Evolutionary conservation across 1,140 invertebrate species (phyloP), one percentile per base, ranked within the genome.

Genomic region (Cydia splendana): DNA sequence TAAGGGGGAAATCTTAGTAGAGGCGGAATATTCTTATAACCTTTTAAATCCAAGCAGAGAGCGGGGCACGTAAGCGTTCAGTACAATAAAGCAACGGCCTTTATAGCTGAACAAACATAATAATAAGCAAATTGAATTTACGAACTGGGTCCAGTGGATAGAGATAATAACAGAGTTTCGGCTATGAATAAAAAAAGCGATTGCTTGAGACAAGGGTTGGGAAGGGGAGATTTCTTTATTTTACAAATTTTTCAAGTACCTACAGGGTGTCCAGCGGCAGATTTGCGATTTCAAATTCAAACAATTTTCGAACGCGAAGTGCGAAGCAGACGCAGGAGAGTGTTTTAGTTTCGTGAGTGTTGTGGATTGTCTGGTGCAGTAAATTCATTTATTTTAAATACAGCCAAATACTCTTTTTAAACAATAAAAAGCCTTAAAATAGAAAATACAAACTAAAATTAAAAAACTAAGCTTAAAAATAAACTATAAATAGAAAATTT

Each of bases 81-180:
- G 76, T 79, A 78, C 81, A 80, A 79, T 81, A 80, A 83, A 80
- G 62, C 79, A 78, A 81, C 76, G 76, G 77, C 77, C 53, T 75
- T 78, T 75, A 76, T 83, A 80, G 75, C 76, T 76, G 62, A 78
- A 80, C 65, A 74, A 78, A 81, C 76, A 79, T 77, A 81, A 81
- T 83, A 78, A 81, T 83, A 83, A 79, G 77, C 78, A 75, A 81
- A 83, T 83, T 83, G 78, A 80, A 81, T 83, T 83, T 81, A 65
- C 57, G 74, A 81, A 78, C 69, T 69, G 65, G 75, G 75, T 75
- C 57, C 62, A 65, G 45, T 75, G 79, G 74, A 77, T 75, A 57
- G 42, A 74, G 78, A 77, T 81, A 81, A 77, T 80, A 81, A 78
- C 76, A 34, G 74, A 75, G 57, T 67, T 67, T 71, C 15, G n/a